These are phyloP conservation scores for Nomada fucata DNA, from an alignment of 2,888 invertebrate genomes.

Conservation along the genomic window DNA sequence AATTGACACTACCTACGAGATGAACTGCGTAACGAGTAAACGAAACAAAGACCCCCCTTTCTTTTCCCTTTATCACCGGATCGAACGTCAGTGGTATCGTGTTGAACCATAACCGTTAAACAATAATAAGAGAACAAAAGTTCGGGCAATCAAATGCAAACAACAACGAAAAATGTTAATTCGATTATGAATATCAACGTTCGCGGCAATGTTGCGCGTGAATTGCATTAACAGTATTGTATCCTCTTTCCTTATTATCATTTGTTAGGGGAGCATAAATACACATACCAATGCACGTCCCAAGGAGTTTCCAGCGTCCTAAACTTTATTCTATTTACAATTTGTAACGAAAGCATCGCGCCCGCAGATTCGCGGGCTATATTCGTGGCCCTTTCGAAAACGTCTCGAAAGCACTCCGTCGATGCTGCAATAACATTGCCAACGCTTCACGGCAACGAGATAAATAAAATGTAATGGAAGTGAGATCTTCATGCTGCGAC, in stretches of 20 bases:
- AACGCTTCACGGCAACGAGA: constrained; percentile 17
- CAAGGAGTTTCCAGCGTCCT: constrained; percentile 59
- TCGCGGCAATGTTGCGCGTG: background rate
- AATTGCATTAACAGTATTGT: background rate
- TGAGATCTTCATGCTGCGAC: constrained; percentile 17
- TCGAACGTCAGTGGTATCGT: constrained; percentile 12
- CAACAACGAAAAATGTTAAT: background rate
- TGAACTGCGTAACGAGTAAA: background rate
- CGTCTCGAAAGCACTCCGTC: constrained; percentile 18
- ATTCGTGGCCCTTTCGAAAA: constrained; percentile 4
- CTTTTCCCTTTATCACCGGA: background rate
- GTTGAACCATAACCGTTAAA: constrained; percentile 7
- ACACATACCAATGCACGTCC: constrained; percentile 27
- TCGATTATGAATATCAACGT: background rate
- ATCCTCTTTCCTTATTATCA: background rate
- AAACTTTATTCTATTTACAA: constrained; percentile 53
- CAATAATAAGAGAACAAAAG: background rate
- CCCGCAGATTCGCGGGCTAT: constrained; percentile 7
- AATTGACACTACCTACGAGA: background rate
- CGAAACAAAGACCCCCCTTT: background rate
- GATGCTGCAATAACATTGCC: constrained; percentile 22
- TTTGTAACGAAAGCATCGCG: constrained; percentile 40
- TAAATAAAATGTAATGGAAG: constrained; percentile 28
- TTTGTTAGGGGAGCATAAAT: constrained; percentile 1
- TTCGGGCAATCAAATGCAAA: background rate